Conservation (phyloP, 2,797 vertebrate genomes). For the Alcedo atthis region DNA sequence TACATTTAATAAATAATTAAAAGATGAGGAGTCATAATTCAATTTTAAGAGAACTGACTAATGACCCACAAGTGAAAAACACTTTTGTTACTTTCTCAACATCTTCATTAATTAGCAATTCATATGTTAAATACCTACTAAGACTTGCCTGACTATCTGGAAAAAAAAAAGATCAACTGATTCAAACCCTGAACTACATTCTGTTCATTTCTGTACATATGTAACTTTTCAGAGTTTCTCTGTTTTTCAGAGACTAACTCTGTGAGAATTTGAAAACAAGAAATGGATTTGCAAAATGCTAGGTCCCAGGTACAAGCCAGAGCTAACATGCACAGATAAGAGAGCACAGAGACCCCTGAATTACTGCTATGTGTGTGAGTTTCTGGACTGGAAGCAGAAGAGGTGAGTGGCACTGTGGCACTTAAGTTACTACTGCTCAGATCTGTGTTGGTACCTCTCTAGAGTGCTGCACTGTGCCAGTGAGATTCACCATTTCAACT, state of each 20-base stretch:
- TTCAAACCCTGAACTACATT: not conserved
- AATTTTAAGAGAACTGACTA: not conserved
- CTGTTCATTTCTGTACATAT: not conserved
- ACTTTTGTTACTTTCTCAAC: not conserved
- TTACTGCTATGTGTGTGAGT: not conserved
- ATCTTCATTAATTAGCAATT: not conserved
- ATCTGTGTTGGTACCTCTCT: not conserved
- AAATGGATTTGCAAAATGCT: not conserved
- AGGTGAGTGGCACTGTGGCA: not conserved
- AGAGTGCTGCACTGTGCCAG: not conserved
- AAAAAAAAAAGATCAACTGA: not conserved
- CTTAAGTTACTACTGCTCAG: not conserved
- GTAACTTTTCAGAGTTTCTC: not conserved
- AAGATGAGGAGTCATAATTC: not conserved
- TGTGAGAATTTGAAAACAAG: not conserved
- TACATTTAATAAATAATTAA: not conserved
- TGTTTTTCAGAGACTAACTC: not conserved
- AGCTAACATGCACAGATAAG: not conserved
- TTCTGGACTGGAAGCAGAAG: not conserved
- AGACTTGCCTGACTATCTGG: not conserved
- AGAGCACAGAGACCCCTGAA: not conserved
- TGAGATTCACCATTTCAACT: not conserved
- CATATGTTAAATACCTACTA: not conserved
- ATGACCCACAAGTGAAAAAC: not conserved
- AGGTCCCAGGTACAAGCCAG: not conserved